A percentile compares a stretch with the other conserved stretches of the same genome.
Conservation (phyloP, 2,797 vertebrate genomes). For the Odontamblyopus rebecca region DNA sequence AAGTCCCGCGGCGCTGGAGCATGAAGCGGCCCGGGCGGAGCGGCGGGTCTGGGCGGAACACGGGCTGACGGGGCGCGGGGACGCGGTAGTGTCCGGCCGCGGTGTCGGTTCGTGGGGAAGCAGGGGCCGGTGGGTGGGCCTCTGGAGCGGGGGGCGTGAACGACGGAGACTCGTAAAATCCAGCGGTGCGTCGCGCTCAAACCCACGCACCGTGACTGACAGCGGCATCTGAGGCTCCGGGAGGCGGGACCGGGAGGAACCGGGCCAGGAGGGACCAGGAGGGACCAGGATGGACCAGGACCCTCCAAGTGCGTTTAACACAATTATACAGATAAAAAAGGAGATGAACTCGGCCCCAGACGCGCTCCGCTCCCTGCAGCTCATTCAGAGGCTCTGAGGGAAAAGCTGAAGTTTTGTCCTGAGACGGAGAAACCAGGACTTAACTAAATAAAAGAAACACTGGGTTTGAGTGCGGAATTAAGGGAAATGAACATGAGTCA, state of each 20-base stretch:
- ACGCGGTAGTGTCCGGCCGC: neutral
- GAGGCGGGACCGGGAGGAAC: neutral
- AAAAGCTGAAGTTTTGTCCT: too few relatives aligned
- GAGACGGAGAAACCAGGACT: too few relatives aligned
- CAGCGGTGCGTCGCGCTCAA: slow-evolving; percentile 56
- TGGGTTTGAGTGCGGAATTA: too few relatives aligned
- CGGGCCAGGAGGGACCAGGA: neutral
- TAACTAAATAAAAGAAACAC: too few relatives aligned
- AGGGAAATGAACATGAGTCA: too few relatives aligned
- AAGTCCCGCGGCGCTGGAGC: slow-evolving; percentile 73
- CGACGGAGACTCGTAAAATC: slow-evolving; percentile 53
- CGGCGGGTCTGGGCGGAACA: slow-evolving; percentile 2
- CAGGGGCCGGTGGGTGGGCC: slow-evolving; percentile 1
- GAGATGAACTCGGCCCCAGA: neutral
- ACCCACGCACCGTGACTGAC: slow-evolving; percentile 51
- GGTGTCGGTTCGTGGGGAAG: slow-evolving; percentile 12
- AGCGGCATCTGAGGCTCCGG: slow-evolving; percentile 20
- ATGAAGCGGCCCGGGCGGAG: slow-evolving; percentile 34
- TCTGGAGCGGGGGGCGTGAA: slow-evolving; percentile 51
- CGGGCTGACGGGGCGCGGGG: neutral
- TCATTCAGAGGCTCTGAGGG: too few relatives aligned
- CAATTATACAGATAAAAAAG: too few relatives aligned
- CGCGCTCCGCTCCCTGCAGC: neutral
- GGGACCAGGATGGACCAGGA: neutral
- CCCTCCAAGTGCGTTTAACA: neutral